Conservation (phyloP, 2,888 invertebrate species). For the Ormyrus labotus region DNA sequence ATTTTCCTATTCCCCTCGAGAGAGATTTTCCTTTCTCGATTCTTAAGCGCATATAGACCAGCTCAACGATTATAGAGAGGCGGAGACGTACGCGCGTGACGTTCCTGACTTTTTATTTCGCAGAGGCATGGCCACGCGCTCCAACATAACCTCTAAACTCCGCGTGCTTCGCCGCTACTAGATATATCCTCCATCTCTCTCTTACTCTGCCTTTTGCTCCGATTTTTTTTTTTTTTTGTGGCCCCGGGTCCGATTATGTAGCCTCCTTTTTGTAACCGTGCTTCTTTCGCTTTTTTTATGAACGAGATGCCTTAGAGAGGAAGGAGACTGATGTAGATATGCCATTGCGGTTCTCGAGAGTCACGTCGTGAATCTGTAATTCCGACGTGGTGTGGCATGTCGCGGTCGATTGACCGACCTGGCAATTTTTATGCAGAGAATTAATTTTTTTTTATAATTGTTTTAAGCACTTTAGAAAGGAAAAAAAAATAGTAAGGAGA, state of each 20-base stretch:
- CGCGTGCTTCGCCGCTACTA: too few relatives aligned
- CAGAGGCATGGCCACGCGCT: conserved; percentile 36
- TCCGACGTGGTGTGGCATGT: neutral
- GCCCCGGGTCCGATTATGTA: neutral
- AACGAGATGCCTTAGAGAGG: conserved; percentile 3
- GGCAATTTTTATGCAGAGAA: neutral
- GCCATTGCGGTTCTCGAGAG: conserved; percentile 26
- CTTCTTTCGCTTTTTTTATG: neutral
- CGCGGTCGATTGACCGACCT: too few relatives aligned
- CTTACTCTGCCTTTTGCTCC: conserved; percentile 9
- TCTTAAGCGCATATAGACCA: too few relatives aligned
- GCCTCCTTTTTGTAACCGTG: too few relatives aligned
- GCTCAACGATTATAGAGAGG: neutral
- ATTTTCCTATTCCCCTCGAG: neutral
- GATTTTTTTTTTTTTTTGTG: conserved; percentile 20
- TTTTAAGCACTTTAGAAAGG: neutral
- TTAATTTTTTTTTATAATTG: neutral
- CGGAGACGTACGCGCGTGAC: neutral
- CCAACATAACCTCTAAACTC: conserved; percentile 48
- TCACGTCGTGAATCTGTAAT: conserved; percentile 42
- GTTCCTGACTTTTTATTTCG: neutral
- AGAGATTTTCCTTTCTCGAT: neutral
- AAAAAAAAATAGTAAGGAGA: too few relatives aligned
- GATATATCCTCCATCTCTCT: neutral
- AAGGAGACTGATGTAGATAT: neutral